These are phyloP conservation scores for Ommatoiulus sabulosus DNA, from an alignment of 2,888 invertebrate species.

Conservation along the genomic window DNA sequence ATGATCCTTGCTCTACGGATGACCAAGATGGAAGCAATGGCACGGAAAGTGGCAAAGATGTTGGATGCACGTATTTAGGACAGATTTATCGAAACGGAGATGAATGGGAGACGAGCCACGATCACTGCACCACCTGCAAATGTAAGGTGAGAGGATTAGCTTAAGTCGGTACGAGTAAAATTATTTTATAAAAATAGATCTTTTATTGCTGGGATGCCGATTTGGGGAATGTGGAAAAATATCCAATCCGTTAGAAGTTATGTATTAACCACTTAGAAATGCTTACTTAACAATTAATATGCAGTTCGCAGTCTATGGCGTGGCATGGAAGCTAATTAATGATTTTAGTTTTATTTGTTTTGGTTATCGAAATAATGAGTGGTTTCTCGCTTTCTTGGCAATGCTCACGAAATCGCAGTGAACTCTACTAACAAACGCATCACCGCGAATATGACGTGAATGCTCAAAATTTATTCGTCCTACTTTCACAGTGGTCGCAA, in stretches of 20 bases:
- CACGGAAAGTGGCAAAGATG: slow-evolving; percentile 67
- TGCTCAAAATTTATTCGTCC: not conserved
- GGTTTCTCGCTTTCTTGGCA: slow-evolving; percentile 41
- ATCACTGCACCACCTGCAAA: slow-evolving; percentile 79
- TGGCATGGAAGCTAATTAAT: slow-evolving; percentile 22
- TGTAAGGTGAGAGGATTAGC: slow-evolving; percentile 74
- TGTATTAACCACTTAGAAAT: not conserved
- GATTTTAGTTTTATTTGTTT: slow-evolving; percentile 59
- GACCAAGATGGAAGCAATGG: slow-evolving; percentile 60
- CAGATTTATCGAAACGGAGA: slow-evolving; percentile 74
- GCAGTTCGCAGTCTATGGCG: slow-evolving; percentile 50
- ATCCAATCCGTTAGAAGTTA: not conserved
- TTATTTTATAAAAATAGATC: not conserved
- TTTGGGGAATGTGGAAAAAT: not conserved
- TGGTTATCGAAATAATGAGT: not conserved
- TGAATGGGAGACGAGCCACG: slow-evolving; percentile 72
- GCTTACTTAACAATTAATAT: slow-evolving; percentile 35
- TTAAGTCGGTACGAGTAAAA: not conserved
- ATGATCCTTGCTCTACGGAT: slow-evolving; percentile 70
- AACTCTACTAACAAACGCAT: slow-evolving; percentile 13
- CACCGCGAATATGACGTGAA: not conserved
- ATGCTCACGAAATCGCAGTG: slow-evolving; percentile 26
- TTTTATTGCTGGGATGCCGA: not conserved
- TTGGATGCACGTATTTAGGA: slow-evolving; percentile 75
- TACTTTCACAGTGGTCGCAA: not conserved